A percentile compares a stretch with the other conserved stretches of the same genome.
These are phyloP conservation scores for Vombatus ursinus DNA, from an alignment of 2,113 vertebrate species.

Conservation along the genomic window DNA sequence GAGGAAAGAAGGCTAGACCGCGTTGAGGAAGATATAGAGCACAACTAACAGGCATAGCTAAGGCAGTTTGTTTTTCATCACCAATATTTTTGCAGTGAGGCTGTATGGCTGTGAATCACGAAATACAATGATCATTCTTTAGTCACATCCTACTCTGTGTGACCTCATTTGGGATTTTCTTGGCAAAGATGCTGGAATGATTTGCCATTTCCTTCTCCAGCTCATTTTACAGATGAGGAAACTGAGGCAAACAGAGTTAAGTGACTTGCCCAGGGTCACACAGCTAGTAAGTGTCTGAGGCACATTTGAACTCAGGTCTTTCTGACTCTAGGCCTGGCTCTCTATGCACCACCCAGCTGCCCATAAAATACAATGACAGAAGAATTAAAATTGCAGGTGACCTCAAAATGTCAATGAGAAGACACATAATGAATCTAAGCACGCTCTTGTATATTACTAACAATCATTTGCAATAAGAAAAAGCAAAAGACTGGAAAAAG, in stretches of 20 bases:
- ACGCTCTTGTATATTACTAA: neutral
- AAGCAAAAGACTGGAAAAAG: neutral
- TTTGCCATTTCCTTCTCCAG: neutral
- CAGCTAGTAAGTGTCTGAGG: neutral
- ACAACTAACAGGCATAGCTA: neutral
- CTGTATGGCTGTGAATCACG: neutral
- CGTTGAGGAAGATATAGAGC: neutral
- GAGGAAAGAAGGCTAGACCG: neutral
- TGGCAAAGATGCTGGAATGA: neutral
- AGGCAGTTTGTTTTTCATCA: neutral
- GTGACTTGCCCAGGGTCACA: neutral
- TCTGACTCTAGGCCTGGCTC: neutral
- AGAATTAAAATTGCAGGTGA: neutral
- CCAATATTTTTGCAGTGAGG: neutral
- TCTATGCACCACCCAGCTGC: neutral
- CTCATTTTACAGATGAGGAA: neutral
- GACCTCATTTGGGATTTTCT: neutral
- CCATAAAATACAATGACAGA: neutral
- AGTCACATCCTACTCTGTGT: neutral
- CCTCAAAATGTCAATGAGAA: neutral
- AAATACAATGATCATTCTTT: neutral
- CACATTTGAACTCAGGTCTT: neutral
- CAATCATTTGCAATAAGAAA: neutral
- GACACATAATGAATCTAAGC: neutral
- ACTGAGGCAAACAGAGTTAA: neutral